These are phyloP conservation scores for Choloepus didactylus DNA, from an alignment of 2,797 vertebrate genomes.

Conservation along the genomic window DNA sequence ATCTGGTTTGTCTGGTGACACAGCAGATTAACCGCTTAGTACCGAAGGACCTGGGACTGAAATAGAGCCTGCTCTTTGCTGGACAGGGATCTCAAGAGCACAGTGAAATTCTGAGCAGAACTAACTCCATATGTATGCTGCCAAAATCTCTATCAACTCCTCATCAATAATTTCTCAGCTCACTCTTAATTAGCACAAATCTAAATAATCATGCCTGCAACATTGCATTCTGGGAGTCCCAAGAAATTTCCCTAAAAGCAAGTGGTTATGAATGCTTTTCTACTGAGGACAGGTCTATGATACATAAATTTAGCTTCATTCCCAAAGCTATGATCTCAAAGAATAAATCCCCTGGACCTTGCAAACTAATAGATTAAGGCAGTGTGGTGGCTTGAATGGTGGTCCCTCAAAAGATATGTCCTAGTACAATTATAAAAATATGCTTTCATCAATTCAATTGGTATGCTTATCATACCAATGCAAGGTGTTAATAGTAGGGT, in stretches of 20 bases:
- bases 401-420: neutral
- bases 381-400: neutral
- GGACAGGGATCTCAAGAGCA: neutral
- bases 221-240: neutral
- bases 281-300: neutral
- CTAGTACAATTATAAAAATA: too few relatives aligned
- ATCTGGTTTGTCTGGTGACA: neutral
- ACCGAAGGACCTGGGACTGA: neutral
- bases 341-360: neutral
- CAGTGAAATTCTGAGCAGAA: slow-evolving; percentile 15
- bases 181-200: neutral
- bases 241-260: neutral
- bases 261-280: neutral
- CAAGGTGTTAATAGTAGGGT: too few relatives aligned
- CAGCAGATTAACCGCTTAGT: neutral
- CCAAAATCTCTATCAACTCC: neutral
- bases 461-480: too few relatives aligned
- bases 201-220: neutral
- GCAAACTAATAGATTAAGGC: slow-evolving; percentile 21
- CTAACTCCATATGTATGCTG: neutral
- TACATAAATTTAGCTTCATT: neutral
- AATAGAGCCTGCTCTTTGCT: neutral
- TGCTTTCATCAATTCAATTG: too few relatives aligned
- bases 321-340: slow-evolving; percentile 18
- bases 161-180: neutral